phyloP scores from a whole-genome alignment of 2,113 vertebrate genomes.

The Grallaria varia region DNA sequence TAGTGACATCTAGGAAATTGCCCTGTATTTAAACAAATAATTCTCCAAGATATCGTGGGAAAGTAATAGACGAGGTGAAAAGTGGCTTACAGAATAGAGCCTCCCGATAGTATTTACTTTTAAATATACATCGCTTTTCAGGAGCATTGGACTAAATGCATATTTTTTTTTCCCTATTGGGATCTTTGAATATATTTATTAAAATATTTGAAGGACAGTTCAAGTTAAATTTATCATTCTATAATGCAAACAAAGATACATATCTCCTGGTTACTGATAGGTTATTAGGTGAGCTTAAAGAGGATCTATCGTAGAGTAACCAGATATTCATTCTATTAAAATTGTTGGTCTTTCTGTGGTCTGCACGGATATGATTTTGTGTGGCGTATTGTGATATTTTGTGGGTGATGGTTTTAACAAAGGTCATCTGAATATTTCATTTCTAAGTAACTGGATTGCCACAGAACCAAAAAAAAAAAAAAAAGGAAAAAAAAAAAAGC shows the following conservation, averaged over 20 bases:
- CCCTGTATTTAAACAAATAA: not conserved
- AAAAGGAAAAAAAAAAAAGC: not conserved
- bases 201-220: not conserved
- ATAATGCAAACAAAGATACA: not conserved
- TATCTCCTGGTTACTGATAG: not conserved
- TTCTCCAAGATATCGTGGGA: not conserved
- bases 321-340: not conserved
- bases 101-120: not conserved
- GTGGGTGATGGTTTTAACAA: not conserved
- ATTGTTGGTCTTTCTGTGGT: not conserved
- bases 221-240: not conserved
- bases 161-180: not conserved
- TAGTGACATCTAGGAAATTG: not conserved
- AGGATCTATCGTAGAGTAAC: not conserved
- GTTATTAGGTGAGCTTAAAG: conserved; percentile 2
- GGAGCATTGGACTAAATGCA: not conserved
- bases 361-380: not conserved
- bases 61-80: not conserved
- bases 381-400: not conserved
- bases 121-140: not conserved
- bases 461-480: not conserved
- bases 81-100: not conserved
- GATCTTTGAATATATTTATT: not conserved
- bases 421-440: conserved; percentile 27
- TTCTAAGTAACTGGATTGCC: not conserved